Base-by-base conservation (phyloP, 2,113 vertebrate genomes). In the Brevimyrus niger region DNA sequence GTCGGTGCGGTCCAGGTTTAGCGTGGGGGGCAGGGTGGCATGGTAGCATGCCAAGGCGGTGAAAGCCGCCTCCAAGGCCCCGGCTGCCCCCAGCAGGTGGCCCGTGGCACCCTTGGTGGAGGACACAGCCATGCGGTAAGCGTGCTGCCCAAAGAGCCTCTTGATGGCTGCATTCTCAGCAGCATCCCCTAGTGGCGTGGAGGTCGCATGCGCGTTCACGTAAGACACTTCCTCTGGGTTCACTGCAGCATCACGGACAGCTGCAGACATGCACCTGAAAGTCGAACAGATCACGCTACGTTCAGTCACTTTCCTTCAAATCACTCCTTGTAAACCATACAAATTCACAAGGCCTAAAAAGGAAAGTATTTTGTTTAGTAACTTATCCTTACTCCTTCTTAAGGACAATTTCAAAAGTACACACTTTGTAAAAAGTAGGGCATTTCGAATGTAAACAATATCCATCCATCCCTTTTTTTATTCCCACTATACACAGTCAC, bases 61-160 rank as follows among this genome's bases (percentile, higher is more conserved):
- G 90, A 99, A 98, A 0, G 97, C 97, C 17, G 96, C 97, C 93
- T 99, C 98, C 7, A 97, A 94, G 0, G 98, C 97, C 10, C 98
- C 98, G 0, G 98, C 97, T 0, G 98, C 98, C 19, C 98, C 98
- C 27, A 99, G 93, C 51, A 99, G 96, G 90, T 99, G 98, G 3
- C 98, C 98, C 0, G 98, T 99, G 84, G 98, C 98, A 90, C 97
- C 98, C 90, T 99, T 99, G 3, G 98, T 99, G 42, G 98, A 98
- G n/a, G 98, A 99, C 17, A 99, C 92, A 0, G 98, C 97, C 90
- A 98, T 93, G 3, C 89, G 91, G 17, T 9, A 17, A 0, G 94
- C 90, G 0, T 96, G 96, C 31, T 92, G 92, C 91, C 93, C 93
- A 93, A 99, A 99, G 87, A 99, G 97, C 88, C 94, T 95, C 92